A percentile compares a stretch with the other conserved stretches of the same genome.
Evolutionary conservation across 2,888 invertebrate species (phyloP).

Genomic region (Aspidapion aeneum): DNA sequence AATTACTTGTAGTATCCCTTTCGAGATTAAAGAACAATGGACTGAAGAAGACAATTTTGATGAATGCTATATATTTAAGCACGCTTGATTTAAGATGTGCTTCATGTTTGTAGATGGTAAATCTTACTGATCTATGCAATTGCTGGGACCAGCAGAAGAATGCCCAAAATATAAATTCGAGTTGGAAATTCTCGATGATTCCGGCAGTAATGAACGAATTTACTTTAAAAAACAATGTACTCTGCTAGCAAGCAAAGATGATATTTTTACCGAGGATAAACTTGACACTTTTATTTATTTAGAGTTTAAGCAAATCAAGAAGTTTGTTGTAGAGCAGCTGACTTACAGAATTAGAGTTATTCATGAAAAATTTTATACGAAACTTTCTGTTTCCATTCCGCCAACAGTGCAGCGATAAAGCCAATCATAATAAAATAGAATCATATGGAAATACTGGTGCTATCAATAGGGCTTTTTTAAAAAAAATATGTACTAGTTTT

Average conservation of each 20-base stretch:
- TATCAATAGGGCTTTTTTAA: no score
- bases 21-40: conserved; percentile 12
- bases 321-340: conserved; percentile 18
- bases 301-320: conserved; percentile 11
- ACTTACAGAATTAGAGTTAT: conserved; percentile 13
- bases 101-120: conserved; percentile 21
- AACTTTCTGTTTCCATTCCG: no score
- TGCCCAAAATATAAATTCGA: conserved; percentile 36
- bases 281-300: conserved; percentile 12
- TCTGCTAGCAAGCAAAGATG: conserved; percentile 7
- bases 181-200: conserved; percentile 37
- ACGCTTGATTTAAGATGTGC: conserved; percentile 35
- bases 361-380: no score
- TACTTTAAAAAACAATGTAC: conserved; percentile 30
- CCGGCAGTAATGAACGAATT: conserved; percentile 26
- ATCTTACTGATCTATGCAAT: conserved; percentile 37
- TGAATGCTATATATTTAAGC: conserved; percentile 34
- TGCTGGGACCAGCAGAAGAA: conserved; percentile 35
- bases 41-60: conserved; percentile 23
- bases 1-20: conserved; percentile 30
- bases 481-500: no score
- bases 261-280: conserved; percentile 11
- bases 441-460: no score
- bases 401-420: no score
- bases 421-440: no score